phyloP scores from a whole-genome alignment of 2,888 invertebrate species.

The Acleris emargana region DNA sequence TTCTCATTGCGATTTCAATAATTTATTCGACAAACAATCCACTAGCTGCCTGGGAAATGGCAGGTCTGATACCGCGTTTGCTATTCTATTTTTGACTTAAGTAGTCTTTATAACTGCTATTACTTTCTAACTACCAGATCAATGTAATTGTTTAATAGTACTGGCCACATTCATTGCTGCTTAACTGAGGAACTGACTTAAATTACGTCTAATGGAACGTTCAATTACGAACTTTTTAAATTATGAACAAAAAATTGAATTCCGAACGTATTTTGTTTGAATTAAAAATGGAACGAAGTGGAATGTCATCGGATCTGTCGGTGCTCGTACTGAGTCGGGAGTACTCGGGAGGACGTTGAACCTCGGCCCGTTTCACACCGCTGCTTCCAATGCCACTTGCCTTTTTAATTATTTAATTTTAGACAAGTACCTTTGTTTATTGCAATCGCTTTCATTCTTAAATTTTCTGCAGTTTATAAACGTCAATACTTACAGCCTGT shows the following conservation, averaged over 20 bases:
- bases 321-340: constrained; percentile 30
- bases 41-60: not conserved
- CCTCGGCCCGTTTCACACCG: constrained; percentile 62
- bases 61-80: not conserved
- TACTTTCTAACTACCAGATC: too few species aligned
- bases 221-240: too few species aligned
- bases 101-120: too few species aligned
- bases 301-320: constrained; percentile 29
- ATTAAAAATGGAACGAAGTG: constrained; percentile 29
- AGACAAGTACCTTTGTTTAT: not conserved
- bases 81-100: constrained; percentile 8
- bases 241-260: not conserved
- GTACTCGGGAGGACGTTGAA: constrained; percentile 53
- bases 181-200: too few species aligned
- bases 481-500: too few species aligned
- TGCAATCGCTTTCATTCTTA: too few species aligned
- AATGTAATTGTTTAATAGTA: too few species aligned
- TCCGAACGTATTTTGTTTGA: constrained; percentile 20
- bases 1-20: constrained; percentile 28
- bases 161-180: too few species aligned
- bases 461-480: too few species aligned
- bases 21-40: constrained; percentile 12
- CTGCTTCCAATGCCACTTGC: constrained; percentile 51
- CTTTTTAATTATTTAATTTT: constrained; percentile 21
- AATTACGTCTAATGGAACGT: too few species aligned